A percentile compares a stretch with the other conserved stretches of the same genome.
phyloP scores from a whole-genome alignment of 2,888 invertebrate genomes.

The Crematogaster levior region DNA sequence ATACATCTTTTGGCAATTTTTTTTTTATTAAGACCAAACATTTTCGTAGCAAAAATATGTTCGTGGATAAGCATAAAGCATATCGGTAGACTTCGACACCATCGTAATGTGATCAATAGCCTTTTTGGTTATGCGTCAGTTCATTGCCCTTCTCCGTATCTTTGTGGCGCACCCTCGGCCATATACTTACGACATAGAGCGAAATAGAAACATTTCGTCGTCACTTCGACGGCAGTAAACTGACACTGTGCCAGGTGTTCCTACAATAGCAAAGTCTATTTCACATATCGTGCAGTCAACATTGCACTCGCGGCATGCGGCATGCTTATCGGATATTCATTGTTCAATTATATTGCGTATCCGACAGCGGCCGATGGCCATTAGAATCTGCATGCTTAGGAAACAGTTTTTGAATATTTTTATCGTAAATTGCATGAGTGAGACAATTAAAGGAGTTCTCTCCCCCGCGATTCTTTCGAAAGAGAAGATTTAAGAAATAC shows the following conservation, averaged over 20 bases:
- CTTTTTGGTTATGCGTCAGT: slow-evolving; percentile 39
- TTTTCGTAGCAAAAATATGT: background rate
- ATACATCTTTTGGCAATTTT: background rate
- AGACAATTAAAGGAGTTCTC: background rate
- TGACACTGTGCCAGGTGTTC: slow-evolving; percentile 77
- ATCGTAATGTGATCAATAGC: background rate
- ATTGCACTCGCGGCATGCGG: slow-evolving; percentile 27
- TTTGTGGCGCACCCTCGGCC: slow-evolving; percentile 60
- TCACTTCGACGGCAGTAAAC: slow-evolving; percentile 68
- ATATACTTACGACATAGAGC: slow-evolving; percentile 55
- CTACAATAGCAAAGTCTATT: slow-evolving; percentile 59
- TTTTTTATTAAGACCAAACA: background rate
- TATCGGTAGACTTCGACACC: background rate
- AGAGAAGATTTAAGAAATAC: background rate
- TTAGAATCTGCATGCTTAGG: background rate
- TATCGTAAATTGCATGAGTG: background rate
- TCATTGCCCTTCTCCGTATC: slow-evolving; percentile 10
- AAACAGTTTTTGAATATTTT: background rate
- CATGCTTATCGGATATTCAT: slow-evolving; percentile 20
- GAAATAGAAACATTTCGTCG: slow-evolving; percentile 69
- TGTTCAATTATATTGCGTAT: slow-evolving; percentile 11
- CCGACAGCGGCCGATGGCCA: background rate
- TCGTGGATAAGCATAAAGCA: background rate
- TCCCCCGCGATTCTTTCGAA: background rate
- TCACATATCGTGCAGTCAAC: slow-evolving; percentile 56